A percentile compares a stretch with the other conserved stretches of the same genome.
Conservation (phyloP, 1,140 invertebrate species). For the Drosophila grimshawi region DNA sequence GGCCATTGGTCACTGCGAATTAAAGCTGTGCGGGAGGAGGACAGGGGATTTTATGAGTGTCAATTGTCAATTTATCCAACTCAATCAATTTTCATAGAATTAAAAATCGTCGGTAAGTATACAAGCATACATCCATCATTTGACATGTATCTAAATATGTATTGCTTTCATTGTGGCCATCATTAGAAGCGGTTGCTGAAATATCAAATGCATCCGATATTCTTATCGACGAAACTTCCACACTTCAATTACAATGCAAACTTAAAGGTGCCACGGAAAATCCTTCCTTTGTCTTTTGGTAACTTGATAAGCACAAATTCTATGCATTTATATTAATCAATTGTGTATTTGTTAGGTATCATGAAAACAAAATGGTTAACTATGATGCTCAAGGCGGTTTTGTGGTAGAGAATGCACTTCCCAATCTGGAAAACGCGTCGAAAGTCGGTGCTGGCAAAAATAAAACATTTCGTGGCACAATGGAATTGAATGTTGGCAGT, state of each 20-base stretch:
- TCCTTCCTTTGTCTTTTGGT: conserved; percentile 92
- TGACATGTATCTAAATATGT: background rate
- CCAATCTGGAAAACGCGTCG: conserved; percentile 35
- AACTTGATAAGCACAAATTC: conserved; percentile 16
- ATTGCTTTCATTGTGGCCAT: background rate
- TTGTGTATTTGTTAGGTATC: conserved; percentile 85
- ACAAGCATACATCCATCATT: background rate
- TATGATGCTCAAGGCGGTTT: conserved; percentile 86
- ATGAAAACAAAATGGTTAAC: conserved; percentile 90
- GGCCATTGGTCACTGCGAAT: conserved; percentile 91
- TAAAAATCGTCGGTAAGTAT: conserved; percentile 91
- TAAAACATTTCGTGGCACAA: conserved; percentile 39
- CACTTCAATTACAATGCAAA: conserved; percentile 89
- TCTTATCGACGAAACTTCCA: conserved; percentile 90
- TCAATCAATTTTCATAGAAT: conserved; percentile 90
- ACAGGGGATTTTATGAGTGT: conserved; percentile 92
- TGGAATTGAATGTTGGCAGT: conserved; percentile 27
- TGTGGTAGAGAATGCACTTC: conserved; percentile 62
- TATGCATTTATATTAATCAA: background rate
- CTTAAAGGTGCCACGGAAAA: conserved; percentile 89
- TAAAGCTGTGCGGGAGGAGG: conserved; percentile 88
- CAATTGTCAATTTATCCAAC: conserved; percentile 92
- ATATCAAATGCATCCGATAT: conserved; percentile 91
- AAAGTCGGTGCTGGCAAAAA: conserved; percentile 22
- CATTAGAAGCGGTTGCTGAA: conserved; percentile 89